Percentiles rank a stretch among this genome's conserved stretches.
These are phyloP conservation scores for Leucoptera coffeella DNA, from an alignment of 2,888 invertebrate genomes.

Conservation along the genomic window DNA sequence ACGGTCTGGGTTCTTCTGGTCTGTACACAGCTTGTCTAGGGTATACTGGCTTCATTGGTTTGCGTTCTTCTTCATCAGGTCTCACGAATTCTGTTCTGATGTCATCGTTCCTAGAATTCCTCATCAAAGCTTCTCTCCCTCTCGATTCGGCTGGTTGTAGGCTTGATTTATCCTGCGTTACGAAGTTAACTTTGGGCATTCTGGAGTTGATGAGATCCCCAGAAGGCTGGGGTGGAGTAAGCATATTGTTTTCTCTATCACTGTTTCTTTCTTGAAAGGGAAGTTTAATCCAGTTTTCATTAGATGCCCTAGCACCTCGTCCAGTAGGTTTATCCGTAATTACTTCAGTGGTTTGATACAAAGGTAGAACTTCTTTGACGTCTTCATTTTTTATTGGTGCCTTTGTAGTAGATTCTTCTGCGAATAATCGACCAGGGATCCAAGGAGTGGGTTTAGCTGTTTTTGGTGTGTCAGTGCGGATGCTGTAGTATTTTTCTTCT, in stretches of 20 bases:
- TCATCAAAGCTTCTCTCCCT: conserved; percentile 39
- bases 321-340: conserved; percentile 49
- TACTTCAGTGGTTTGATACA: conserved; percentile 34
- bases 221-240: conserved; percentile 46
- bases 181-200: conserved; percentile 61
- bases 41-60: conserved; percentile 24
- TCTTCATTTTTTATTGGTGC: conserved; percentile 27
- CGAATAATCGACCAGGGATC: conserved; percentile 32
- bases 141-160: conserved; percentile 43
- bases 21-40: conserved; percentile 42
- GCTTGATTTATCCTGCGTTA: conserved; percentile 56
- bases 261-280: conserved; percentile 39
- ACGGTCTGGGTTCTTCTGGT: conserved; percentile 34
- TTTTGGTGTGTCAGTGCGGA: conserved; percentile 20
- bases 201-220: conserved; percentile 51
- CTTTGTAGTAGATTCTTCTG: conserved; percentile 34
- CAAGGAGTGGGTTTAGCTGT: conserved; percentile 20
- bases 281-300: conserved; percentile 58
- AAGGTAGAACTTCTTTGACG: conserved; percentile 17
- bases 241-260: conserved; percentile 24
- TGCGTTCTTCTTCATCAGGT: conserved; percentile 23
- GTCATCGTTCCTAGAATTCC: conserved; percentile 30
- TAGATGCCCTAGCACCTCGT: conserved; percentile 52
- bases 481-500: conserved; percentile 38
- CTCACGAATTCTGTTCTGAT: conserved; percentile 40